Conservation (phyloP, 2,113 vertebrate species). For the Mesoclemmys tuberculata region DNA sequence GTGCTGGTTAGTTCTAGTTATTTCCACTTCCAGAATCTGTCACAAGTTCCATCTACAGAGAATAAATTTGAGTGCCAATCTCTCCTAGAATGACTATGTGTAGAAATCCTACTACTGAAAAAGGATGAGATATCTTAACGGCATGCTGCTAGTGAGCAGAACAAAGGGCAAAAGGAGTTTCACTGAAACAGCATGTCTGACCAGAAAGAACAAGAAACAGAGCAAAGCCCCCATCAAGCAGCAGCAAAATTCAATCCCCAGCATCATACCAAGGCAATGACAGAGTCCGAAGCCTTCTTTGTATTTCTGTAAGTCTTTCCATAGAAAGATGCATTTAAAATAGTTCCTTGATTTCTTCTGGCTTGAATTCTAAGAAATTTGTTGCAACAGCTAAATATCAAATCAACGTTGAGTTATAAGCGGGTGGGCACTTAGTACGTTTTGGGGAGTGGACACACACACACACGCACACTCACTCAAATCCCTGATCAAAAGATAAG, state of each 20-base stretch:
- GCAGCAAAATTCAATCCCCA: fast-evolving
- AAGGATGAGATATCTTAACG: fast-evolving
- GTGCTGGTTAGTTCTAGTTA: fast-evolving
- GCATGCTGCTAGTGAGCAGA: fast-evolving
- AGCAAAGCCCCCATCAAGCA: fast-evolving
- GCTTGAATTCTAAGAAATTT: background rate
- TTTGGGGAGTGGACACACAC: background rate
- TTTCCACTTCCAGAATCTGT: background rate
- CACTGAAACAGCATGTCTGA: fast-evolving
- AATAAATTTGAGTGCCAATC: background rate
- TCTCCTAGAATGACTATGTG: fast-evolving
- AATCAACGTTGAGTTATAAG: background rate
- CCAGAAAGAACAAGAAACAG: fast-evolving
- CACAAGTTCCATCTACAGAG: background rate
- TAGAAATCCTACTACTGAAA: background rate
- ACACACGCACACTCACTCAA: background rate
- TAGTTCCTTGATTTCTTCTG: background rate
- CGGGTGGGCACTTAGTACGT: background rate
- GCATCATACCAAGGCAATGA: background rate
- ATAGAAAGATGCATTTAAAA: background rate
- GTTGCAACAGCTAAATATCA: background rate
- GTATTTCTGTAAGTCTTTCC: background rate
- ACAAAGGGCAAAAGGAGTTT: background rate
- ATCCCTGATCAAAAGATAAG: background rate
- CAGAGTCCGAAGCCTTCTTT: background rate